Base-by-base conservation (phyloP, 2,888 invertebrate species). In the Coelopa pilipes region DNA sequence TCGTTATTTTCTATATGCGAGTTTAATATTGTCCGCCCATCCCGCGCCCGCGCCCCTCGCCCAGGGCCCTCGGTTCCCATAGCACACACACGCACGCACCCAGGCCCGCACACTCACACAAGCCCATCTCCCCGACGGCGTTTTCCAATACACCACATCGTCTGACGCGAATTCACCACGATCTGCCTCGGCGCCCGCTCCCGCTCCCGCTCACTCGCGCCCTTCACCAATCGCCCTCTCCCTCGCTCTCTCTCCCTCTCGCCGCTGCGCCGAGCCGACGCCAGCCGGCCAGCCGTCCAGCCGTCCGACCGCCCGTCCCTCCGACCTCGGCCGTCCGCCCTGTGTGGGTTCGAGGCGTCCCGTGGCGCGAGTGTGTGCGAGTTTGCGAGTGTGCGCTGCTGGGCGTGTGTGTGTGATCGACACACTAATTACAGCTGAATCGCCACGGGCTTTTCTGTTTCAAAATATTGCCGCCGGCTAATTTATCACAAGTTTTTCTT, bases 401-500 rank as follows among this genome's bases (percentile, higher is more conserved):
- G 17, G 24, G 17, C 70, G 68, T 50, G 49, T 74, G 57, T 67
- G 47, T 47, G 62, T 75, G 75, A 77, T 71, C 73, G 75, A 74
- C 69, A 75, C 76, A 76, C 77, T 85, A 85, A 85, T 85, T 85
- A 85, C 85, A 85, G 83, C 81, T 83, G 85, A 82, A 83, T 81
- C 78, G 79, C 83, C 79, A 75, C 73, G 72, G 77, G 79, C 80
- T 73, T 70, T 74, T 78, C 80, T 84, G 85, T 83, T 85, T 85
- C 85, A 84, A 85, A 83, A 84, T 83, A 80, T 74, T 50, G 72
- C 85, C 75, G n/a, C 63, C 17, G 81, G 85, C 80, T 76, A 84
- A 85, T 85, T 85, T 85, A 85, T 85, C 85, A 85, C 85, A 85
- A 85, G 85, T 85, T 85, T 85, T 85, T 85, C 85, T 85, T 85